Evolutionary conservation across 2,888 invertebrate genomes (phyloP), one percentile per base, ranked within the genome.

Genomic region (Volucella inflata): DNA sequence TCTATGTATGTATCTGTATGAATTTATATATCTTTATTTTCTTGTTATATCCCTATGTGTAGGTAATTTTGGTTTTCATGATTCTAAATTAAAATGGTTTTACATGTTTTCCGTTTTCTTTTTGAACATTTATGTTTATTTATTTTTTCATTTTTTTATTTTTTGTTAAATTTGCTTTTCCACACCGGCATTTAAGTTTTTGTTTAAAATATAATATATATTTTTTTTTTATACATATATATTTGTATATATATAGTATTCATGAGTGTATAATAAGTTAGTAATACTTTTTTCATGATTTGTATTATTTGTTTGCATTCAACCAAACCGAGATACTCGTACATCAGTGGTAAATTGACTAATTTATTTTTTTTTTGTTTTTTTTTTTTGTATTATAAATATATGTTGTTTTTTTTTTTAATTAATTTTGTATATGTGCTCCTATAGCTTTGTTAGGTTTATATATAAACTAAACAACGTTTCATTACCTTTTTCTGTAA

Each of bases 61-160:
- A 85, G 81, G 81, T 85, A 80, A 75, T 84, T 70, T 80, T 75
- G 80, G 79, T 84, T 84, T 30, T 84, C 71, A 80, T 75, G 80
- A 80, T 71, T 50, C 75, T 77, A 85, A 72, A 85, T 62, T 55
- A 81, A 72, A 72, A 55, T 46, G 42, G 30, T 30, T 55, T 70
- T n/a, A 12, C 10, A 1, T 89, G 88, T 21, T 48, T 50, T 44
- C 42, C n/a, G n/a, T 53, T 60, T 88, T 89, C 89, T 89, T 88
- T 88, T 88, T 88, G 84, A 88, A 88, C 90, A 90, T 90, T 89
- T 88, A 88, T 79, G 79, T 89, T 88, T 88, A 78, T 89, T 78
- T 68, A 17, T 30, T 30, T 50, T 72, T 79, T 70, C 64, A 64
- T 77, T 87, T 78, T 30, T 4, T 30, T 10, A 44, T 51, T 78